Percentiles rank a stretch among this genome's conserved stretches.
phyloP scores from a whole-genome alignment of 2,797 vertebrate species.

The Lithobates sylvaticus region DNA sequence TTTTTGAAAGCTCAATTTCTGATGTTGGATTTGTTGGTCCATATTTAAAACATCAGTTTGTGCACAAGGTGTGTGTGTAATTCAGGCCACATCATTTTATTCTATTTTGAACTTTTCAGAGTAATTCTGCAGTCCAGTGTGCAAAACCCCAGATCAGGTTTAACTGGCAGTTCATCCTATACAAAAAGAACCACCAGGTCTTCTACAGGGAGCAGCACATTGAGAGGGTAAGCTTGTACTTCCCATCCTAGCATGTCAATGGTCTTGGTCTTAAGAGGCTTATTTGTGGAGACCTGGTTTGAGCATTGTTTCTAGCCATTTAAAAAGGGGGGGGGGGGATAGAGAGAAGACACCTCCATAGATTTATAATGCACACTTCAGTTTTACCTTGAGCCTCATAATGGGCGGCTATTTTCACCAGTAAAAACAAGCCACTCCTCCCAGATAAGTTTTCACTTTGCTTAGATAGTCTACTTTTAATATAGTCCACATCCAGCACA shows the following conservation, averaged over 20 bases:
- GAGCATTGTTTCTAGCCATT: background rate
- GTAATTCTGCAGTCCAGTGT: conserved; percentile 88
- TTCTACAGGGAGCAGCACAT: conserved; percentile 84
- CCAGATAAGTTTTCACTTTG: too few species aligned
- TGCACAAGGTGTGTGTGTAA: conserved; percentile 5
- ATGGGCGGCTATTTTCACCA: too few species aligned
- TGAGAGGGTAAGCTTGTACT: conserved; percentile 83
- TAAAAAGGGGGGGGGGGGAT: background rate
- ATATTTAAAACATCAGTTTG: background rate
- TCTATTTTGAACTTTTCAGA: conserved; percentile 81
- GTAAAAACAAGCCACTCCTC: too few species aligned
- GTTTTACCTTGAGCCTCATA: too few species aligned
- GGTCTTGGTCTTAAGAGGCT: background rate
- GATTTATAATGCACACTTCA: too few species aligned
- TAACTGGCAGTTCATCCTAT: conserved; percentile 84
- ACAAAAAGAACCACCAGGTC: conserved; percentile 91
- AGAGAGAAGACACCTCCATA: too few species aligned
- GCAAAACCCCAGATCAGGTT: conserved; percentile 85
- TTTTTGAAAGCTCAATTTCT: background rate
- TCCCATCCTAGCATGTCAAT: conserved; percentile 1
- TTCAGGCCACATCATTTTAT: conserved; percentile 38
- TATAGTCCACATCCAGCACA: too few species aligned
- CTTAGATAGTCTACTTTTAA: too few species aligned
- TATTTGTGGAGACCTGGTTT: conserved; percentile 4
- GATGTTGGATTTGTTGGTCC: background rate